These are phyloP conservation scores for Eclectus roratus DNA, from an alignment of 2,113 vertebrate genomes.

Conservation along the genomic window DNA sequence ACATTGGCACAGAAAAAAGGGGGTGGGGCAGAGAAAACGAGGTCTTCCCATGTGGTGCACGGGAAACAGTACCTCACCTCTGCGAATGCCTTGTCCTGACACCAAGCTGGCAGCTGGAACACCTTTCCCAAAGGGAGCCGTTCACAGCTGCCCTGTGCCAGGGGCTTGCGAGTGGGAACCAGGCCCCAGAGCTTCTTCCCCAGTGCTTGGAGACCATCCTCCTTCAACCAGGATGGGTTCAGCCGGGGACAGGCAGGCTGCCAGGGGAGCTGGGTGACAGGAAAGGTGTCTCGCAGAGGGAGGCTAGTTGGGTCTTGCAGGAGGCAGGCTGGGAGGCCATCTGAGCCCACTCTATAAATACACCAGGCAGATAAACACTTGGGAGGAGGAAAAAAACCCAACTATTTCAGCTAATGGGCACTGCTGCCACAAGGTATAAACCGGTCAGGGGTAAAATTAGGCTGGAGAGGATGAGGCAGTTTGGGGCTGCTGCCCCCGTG, in stretches of 20 bases:
- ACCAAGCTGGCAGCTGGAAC: background rate
- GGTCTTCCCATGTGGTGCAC: conserved; percentile 2
- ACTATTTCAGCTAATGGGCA: conserved; percentile 5
- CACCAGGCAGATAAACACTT: background rate
- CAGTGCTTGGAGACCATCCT: accelerated
- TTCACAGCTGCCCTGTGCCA: accelerated
- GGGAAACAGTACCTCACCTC: background rate
- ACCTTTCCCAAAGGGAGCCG: background rate
- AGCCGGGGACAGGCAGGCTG: background rate
- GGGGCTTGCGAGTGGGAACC: background rate
- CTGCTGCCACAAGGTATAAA: conserved; percentile 23
- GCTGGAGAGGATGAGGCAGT: background rate
- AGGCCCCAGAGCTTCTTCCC: background rate
- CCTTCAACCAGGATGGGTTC: background rate
- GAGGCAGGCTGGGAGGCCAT: background rate
- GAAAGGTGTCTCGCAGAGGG: background rate
- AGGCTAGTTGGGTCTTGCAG: background rate
- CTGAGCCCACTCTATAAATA: conserved; percentile 50
- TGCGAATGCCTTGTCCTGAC: background rate
- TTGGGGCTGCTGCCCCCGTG: background rate
- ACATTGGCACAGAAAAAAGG: conserved; percentile 42
- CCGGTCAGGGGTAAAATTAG: conserved; percentile 17
- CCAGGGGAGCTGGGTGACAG: background rate
- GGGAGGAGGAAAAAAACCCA: background rate
- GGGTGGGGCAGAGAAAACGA: conserved; percentile 11